Percentiles rank a stretch among this genome's conserved stretches.
These are phyloP conservation scores for Presbytis comata DNA, from an alignment of 2,797 vertebrate species.

Conservation along the genomic window DNA sequence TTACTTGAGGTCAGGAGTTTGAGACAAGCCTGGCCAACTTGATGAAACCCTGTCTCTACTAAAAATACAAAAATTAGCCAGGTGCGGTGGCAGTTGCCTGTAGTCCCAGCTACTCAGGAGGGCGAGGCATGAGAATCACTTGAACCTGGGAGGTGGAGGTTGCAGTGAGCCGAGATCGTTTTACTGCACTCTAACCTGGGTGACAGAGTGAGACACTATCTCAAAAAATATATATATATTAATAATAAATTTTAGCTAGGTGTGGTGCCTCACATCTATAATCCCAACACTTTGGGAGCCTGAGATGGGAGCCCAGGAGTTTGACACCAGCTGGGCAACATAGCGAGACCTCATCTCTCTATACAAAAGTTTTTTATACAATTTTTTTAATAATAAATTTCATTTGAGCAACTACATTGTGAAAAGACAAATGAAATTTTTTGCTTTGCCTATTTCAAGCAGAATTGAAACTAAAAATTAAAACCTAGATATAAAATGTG, in stretches of 20 bases:
- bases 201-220: not conserved
- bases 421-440: not conserved
- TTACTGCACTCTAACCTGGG: not conserved
- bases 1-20: too few relatives aligned
- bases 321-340: not conserved
- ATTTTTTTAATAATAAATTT: not conserved
- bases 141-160: not conserved
- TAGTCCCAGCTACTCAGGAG: not conserved
- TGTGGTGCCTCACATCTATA: not conserved
- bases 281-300: not conserved
- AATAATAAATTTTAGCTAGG: not conserved
- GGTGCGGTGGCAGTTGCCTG: too few relatives aligned
- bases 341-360: not conserved
- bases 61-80: too few relatives aligned
- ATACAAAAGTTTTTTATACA: not conserved
- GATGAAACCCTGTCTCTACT: accelerated
- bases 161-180: not conserved
- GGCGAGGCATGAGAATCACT: not conserved
- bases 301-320: not conserved
- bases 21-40: too few relatives aligned
- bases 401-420: not conserved
- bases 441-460: not conserved
- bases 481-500: not conserved
- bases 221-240: not conserved
- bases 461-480: not conserved